phyloP scores from a whole-genome alignment of 2,888 invertebrate genomes.

The Phoenoteleia sp. region DNA sequence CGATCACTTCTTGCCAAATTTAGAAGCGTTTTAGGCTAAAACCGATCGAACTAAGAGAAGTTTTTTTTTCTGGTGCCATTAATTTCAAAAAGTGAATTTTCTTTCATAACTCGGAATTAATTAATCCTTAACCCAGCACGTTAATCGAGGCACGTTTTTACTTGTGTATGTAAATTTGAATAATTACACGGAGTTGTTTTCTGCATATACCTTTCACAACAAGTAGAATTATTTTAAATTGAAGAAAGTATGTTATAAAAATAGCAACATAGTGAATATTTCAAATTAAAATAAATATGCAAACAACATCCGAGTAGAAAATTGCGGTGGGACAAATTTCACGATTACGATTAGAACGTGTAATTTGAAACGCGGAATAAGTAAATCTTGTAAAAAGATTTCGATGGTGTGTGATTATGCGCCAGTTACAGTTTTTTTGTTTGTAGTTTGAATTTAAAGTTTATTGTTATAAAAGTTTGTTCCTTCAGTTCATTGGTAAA shows the following conservation, averaged over 20 bases:
- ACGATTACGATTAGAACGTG: slow-evolving; percentile 22
- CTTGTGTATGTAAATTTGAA: background rate
- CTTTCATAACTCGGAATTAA: background rate
- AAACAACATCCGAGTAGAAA: slow-evolving; percentile 28
- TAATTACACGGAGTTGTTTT: slow-evolving; percentile 25
- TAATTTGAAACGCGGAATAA: slow-evolving; percentile 11
- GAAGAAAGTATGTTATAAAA: slow-evolving; percentile 33
- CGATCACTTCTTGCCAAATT: too few species aligned
- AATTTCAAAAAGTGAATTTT: too few species aligned
- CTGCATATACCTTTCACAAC: slow-evolving; percentile 29
- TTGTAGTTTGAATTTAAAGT: too few species aligned
- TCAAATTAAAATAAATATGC: slow-evolving; percentile 26
- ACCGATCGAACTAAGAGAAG: too few species aligned
- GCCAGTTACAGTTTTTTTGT: too few species aligned
- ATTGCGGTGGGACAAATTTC: too few species aligned
- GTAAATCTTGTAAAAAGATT: background rate
- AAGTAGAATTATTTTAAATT: slow-evolving; percentile 41
- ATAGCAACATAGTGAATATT: slow-evolving; percentile 1
- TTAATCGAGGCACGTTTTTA: background rate
- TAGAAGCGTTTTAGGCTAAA: too few species aligned
- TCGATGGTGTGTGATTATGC: too few species aligned
- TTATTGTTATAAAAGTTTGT: too few species aligned
- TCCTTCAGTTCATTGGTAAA: too few species aligned
- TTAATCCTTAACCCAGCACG: background rate
- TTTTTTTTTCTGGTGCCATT: too few species aligned